These are phyloP conservation scores for Podotricha telesiphe DNA, from an alignment of 2,888 invertebrate species.

Conservation along the genomic window DNA sequence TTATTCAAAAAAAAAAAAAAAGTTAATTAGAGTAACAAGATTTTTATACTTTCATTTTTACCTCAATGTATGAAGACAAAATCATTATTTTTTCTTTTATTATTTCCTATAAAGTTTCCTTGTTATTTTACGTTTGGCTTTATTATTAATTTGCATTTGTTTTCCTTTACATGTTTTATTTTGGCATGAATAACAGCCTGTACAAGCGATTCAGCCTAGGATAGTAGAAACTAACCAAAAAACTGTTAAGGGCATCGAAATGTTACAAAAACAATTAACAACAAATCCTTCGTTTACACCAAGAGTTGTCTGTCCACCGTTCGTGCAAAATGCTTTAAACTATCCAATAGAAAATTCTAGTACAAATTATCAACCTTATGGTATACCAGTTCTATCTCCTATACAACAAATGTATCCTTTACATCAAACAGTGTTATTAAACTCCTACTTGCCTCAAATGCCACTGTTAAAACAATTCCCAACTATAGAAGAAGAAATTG, in stretches of 20 bases:
- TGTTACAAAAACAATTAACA: slow-evolving; percentile 75
- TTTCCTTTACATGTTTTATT: slow-evolving; percentile 74
- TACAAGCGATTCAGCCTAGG: slow-evolving; percentile 81
- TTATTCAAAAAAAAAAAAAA: no score
- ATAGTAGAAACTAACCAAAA: slow-evolving; percentile 76
- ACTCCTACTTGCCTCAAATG: slow-evolving; percentile 74
- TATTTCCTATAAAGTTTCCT: not conserved
- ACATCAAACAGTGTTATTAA: slow-evolving; percentile 73
- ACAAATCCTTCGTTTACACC: slow-evolving; percentile 80
- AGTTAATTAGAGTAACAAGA: not conserved
- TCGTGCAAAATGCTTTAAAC: slow-evolving; percentile 66
- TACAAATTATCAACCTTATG: slow-evolving; percentile 61
- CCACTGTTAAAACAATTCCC: slow-evolving; percentile 73
- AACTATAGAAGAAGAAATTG: slow-evolving; percentile 68
- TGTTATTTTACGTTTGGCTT: slow-evolving; percentile 46
- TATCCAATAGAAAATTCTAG: slow-evolving; percentile 60
- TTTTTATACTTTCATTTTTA: no score
- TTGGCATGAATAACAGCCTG: slow-evolving; percentile 80
- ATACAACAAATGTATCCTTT: slow-evolving; percentile 77
- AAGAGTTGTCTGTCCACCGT: slow-evolving; percentile 76
- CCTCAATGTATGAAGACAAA: not conserved
- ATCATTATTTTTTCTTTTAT: not conserved
- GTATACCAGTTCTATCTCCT: slow-evolving; percentile 71
- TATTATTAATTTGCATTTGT: slow-evolving; percentile 67
- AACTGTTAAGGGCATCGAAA: slow-evolving; percentile 66